Evolutionary conservation across 2,797 vertebrate species (phyloP).

Genomic region (Syngnathus acus): DNA sequence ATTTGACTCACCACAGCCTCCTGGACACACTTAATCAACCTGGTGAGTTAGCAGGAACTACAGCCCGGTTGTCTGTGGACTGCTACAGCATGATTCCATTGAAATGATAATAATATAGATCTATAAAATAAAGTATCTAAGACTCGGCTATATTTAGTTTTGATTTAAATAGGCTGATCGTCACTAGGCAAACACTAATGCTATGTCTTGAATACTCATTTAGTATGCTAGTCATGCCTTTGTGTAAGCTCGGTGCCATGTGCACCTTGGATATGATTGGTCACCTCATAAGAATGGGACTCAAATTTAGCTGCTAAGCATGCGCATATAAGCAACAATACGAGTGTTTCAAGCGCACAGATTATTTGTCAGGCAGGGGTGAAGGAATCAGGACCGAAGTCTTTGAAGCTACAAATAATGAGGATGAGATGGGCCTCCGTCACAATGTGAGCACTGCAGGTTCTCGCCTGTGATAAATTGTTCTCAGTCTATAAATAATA

Average conservation of each 20-base stretch:
- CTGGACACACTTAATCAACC: not conserved
- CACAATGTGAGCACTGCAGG: conserved; percentile 45
- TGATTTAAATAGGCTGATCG: not conserved
- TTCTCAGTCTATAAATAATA: conserved; percentile 10
- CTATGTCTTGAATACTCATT: not conserved
- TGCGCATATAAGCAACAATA: conserved; percentile 24
- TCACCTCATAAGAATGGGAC: conserved; percentile 12
- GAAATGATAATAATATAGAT: not conserved
- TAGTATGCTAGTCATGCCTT: not conserved
- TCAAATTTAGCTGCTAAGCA: conserved; percentile 11
- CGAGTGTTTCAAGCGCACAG: conserved; percentile 35
- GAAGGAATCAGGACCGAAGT: conserved; percentile 47
- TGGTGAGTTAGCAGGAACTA: too few relatives aligned
- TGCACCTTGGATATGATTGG: conserved; percentile 10
- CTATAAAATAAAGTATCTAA: not conserved
- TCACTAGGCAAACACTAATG: not conserved
- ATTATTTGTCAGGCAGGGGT: conserved; percentile 41
- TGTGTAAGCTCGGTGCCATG: conserved; percentile 25
- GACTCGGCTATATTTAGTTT: not conserved
- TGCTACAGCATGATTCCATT: not conserved
- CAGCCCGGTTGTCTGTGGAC: not conserved
- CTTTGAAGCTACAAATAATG: conserved; percentile 35
- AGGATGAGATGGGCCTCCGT: conserved; percentile 38
- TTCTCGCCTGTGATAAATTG: conserved; percentile 19
- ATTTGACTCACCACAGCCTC: not conserved